Conservation (phyloP, 2,888 invertebrate species). For the Eudasyphora cyanicolor region DNA sequence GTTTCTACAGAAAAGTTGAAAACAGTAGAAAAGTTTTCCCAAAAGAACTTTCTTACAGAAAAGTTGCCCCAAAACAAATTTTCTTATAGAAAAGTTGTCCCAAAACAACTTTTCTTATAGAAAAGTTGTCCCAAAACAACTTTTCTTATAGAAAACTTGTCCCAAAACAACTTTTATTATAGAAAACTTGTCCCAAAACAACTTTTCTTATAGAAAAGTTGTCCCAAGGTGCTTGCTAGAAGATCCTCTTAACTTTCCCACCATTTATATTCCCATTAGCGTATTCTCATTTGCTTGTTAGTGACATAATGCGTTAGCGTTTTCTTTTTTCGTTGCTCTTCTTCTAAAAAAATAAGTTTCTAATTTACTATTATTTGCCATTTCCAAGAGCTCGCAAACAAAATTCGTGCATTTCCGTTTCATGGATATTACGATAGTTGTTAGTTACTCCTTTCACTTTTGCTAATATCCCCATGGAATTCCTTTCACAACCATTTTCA, state of each 20-base stretch:
- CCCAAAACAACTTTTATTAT: no score
- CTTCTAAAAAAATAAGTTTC: slow-evolving; percentile 43
- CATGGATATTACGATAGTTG: background rate
- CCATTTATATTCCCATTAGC: slow-evolving; percentile 20
- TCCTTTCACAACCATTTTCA: background rate
- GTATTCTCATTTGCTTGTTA: slow-evolving; percentile 17
- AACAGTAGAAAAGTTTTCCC: no score
- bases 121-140: no score
- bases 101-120: no score
- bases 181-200: no score
- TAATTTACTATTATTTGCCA: slow-evolving; percentile 59
- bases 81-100: no score
- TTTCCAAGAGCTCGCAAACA: background rate
- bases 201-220: no score
- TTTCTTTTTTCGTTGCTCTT: background rate
- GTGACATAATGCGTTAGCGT: slow-evolving; percentile 62
- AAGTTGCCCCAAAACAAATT: no score
- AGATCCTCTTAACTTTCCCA: background rate
- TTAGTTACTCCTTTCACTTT: slow-evolving; percentile 25
- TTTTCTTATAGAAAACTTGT: no score
- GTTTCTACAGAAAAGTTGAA: no score
- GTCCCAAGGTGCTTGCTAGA: no score
- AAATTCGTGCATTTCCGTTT: background rate
- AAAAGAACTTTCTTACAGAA: no score
- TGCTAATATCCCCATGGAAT: background rate